Base-by-base conservation (phyloP, 1,140 invertebrate species). In the Reticulitermes speratus region DNA sequence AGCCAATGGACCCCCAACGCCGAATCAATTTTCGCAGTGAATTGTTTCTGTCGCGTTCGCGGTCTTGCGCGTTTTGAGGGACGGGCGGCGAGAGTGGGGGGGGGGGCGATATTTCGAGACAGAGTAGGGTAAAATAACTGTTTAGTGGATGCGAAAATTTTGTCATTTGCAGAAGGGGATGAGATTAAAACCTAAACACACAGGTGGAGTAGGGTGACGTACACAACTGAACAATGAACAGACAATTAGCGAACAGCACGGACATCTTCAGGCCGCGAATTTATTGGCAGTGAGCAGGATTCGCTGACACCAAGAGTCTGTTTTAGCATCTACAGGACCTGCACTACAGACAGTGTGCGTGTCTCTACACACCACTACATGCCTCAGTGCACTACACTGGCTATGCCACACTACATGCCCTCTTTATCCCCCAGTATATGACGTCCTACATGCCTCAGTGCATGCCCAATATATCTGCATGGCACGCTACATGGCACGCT, bases 1-100 rank as follows among this genome's bases (percentile, higher is more conserved):
- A 84, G 83, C 44, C 83, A 84, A 84, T 84, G 83, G 83, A 84
- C 83, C 83, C 83, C 83, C 83, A 84, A 84, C 83, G 83, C 83
- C 25, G 83, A 84, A 84, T 84, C 83, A 84, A 84, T 84, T 84
- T 38, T 84, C 83, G 83, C 83, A 52, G 44, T 44, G 83, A 84
- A 84, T 84, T 84, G 83, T 84, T 84, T 84, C 83, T 84, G 32
- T 84, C 83, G 38, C 83, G 32, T 84, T 52, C 83, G 83, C 83
- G 83, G 83, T 84, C 83, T 84, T 84, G 83, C 25, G 44, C 32
- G 83, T 44, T 84, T 52, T 44, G 7, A 25, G 32, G 44, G 38
- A 44, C 3, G 25, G 32, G 38, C 44, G 32, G 7, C 83, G 83
- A 45, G 19, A 23, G 82, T 25, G 82, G 44, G 25, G 82, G 2